Evolutionary conservation across 2,888 invertebrate genomes (phyloP), one percentile per base, ranked within the genome.

Genomic region (Anagyrus pseudococci): DNA sequence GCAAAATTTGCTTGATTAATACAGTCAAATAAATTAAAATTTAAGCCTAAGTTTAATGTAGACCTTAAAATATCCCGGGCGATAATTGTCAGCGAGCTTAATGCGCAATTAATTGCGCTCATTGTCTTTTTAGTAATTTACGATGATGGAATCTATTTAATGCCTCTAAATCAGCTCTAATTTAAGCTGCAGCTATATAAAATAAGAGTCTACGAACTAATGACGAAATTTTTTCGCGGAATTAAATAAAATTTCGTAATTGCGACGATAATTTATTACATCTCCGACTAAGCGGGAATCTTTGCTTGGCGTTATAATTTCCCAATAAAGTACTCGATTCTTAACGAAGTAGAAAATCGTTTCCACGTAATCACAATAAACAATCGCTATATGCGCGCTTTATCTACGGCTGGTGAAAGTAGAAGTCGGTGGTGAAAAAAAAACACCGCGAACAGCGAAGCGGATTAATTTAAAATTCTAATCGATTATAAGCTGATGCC

Each of bases 171-270:
- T 37, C 33, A 37, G 33, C 33, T 15, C 15, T 2, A 62, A 58
- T 54, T 43, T 49, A 58, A 53, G 43, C 48, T 20, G 29, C 26
- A 25, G n/a, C n/a, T n/a, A n/a, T n/a, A 13, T 49, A 49, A 58
- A 58, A 44, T 17, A 40, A 37, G 33, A 2, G 33, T 37, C 33
- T 37, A 37, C 29, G 2, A 2, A 8, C 25, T 58, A 62, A 57
- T 53, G 46, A 54, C 25, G 40, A 25, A 58, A 62, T 62, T 46
- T 37, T 53, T 53, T 23, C 37, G 8, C 29, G 7, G 48, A 58
- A 54, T 20, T 54, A 37, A 44, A 62, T 23, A 50, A 49, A 22
- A 40, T 17, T 26, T 25, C 26, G 26, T 47, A 54, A 60, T 60
- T 33, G 53, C 22, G 25, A 17, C n/a, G 23, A 50, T 50, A 33